phyloP scores from a whole-genome alignment of 2,113 vertebrate species.

The Calidris pygmaea region DNA sequence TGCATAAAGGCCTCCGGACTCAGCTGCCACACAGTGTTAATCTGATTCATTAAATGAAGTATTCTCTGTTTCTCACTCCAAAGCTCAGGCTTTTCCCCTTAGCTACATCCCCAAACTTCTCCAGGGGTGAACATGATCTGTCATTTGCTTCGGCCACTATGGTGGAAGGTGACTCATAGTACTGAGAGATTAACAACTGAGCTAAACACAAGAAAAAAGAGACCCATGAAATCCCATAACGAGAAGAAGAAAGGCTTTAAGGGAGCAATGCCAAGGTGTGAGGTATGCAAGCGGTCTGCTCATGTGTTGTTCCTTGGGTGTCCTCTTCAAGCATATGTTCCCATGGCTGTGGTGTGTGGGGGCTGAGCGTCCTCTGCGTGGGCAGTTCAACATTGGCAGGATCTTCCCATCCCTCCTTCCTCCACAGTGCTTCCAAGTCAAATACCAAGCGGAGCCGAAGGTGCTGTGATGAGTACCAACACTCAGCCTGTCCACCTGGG shows the following conservation, averaged over 20 bases:
- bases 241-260: not conserved
- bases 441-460: not conserved
- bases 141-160: not conserved
- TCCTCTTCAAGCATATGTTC: not conserved
- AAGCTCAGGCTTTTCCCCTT: not conserved
- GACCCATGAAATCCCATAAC: not conserved
- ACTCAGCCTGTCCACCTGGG: not conserved
- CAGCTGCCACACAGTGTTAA: conserved; percentile 56
- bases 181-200: not conserved
- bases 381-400: not conserved
- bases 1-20: conserved; percentile 14
- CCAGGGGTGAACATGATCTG: not conserved
- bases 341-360: not conserved
- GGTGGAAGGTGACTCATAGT: not conserved
- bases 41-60: conserved; percentile 40
- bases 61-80: not conserved
- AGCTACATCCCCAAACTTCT: not conserved
- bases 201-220: not conserved
- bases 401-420: not conserved
- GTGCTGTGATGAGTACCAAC: not conserved
- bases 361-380: not conserved
- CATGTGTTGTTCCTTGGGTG: not conserved
- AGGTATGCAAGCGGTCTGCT: not conserved
- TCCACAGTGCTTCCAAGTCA: not conserved
- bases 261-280: not conserved